These are phyloP conservation scores for Proisotoma minuta DNA, from an alignment of 2,888 invertebrate genomes.

Conservation along the genomic window DNA sequence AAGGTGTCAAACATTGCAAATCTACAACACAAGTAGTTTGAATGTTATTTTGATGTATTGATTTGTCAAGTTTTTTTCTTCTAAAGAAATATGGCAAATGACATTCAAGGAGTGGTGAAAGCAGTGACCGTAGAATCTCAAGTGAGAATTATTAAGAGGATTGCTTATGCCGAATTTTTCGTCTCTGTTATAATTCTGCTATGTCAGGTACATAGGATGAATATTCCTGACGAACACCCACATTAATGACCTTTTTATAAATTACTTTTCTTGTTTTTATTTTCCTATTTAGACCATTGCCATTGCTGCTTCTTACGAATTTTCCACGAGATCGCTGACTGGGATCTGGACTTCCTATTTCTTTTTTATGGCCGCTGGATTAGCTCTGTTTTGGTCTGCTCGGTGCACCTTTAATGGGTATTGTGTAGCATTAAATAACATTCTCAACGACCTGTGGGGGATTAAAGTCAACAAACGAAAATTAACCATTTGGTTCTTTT, in stretches of 20 bases:
- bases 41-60: too few relatives aligned
- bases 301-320: constrained; percentile 44
- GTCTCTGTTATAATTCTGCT: constrained; percentile 40
- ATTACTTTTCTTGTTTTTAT: constrained; percentile 9
- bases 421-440: too few relatives aligned
- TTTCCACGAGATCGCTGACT: constrained; percentile 43
- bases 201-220: constrained; percentile 43
- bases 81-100: neutral
- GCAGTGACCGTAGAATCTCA: constrained; percentile 38
- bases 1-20: too few relatives aligned
- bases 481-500: constrained; percentile 1
- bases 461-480: neutral
- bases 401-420: constrained; percentile 46
- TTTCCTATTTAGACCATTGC: constrained; percentile 35
- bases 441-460: too few relatives aligned
- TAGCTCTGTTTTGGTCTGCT: constrained; percentile 45
- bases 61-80: too few relatives aligned
- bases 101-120: neutral
- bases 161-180: constrained; percentile 36
- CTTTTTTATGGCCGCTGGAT: constrained; percentile 44
- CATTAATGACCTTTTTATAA: too few relatives aligned
- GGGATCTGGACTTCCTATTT: constrained; percentile 47
- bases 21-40: too few relatives aligned
- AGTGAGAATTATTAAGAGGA: constrained; percentile 37
- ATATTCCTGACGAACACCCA: too few relatives aligned